Percentiles rank a stretch among this genome's conserved stretches.
phyloP scores from a whole-genome alignment of 2,888 invertebrate species.

The Busseola fusca region DNA sequence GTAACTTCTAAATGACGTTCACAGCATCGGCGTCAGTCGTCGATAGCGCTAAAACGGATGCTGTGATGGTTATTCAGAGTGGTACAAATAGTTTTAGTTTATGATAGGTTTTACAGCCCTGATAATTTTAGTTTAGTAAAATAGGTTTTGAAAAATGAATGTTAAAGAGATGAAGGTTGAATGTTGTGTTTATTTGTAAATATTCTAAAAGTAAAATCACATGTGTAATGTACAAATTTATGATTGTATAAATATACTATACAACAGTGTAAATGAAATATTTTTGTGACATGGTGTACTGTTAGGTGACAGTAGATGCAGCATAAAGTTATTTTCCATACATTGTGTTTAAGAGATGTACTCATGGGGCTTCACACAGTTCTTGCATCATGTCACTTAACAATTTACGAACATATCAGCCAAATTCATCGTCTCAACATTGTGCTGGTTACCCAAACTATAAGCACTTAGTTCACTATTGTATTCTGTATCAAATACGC shows the following conservation, averaged over 20 bases:
- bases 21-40: conserved; percentile 19
- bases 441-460: conserved; percentile 68
- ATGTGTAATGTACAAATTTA: conserved; percentile 87
- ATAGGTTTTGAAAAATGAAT: conserved; percentile 70
- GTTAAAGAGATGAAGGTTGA: conserved; percentile 80
- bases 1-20: conserved; percentile 40
- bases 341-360: conserved; percentile 72
- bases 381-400: conserved; percentile 83
- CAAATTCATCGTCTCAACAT: conserved; percentile 70
- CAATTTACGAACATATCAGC: conserved; percentile 81
- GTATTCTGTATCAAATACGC: conserved; percentile 73
- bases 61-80: conserved; percentile 49
- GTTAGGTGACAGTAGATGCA: conserved; percentile 73
- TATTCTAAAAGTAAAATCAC: conserved; percentile 80
- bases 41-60: conserved; percentile 8
- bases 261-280: conserved; percentile 82
- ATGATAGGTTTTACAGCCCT: conserved; percentile 83
- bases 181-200: conserved; percentile 85
- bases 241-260: conserved; percentile 81
- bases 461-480: conserved; percentile 62
- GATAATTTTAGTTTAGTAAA: conserved; percentile 73
- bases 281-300: conserved; percentile 88
- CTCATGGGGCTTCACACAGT: conserved; percentile 82
- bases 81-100: conserved; percentile 68
- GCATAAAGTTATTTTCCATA: conserved; percentile 80